Evolutionary conservation across 1,140 invertebrate genomes (phyloP).

Genomic region (Delia radicum): DNA sequence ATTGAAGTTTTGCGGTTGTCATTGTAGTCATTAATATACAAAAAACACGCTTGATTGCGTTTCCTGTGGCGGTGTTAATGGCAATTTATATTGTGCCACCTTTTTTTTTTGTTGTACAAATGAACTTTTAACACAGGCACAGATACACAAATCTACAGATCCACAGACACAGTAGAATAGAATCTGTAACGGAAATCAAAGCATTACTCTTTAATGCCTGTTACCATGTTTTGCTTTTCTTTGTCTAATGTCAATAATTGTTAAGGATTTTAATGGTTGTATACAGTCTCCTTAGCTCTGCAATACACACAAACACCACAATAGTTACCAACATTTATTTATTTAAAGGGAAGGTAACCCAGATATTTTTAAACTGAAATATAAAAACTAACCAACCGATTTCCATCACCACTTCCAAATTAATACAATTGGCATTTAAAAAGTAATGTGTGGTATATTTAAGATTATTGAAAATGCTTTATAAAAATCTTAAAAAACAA

Average conservation of each 20-base stretch:
- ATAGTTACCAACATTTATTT: too few relatives aligned
- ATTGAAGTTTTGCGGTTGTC: slow-evolving; percentile 23
- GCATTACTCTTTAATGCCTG: background rate
- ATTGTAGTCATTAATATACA: slow-evolving; percentile 19
- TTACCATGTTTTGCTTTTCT: background rate
- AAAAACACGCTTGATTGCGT: slow-evolving; percentile 23
- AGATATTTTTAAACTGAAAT: too few relatives aligned
- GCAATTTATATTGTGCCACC: background rate
- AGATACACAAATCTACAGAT: background rate
- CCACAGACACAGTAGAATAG: background rate
- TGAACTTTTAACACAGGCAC: background rate
- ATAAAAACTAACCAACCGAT: too few relatives aligned
- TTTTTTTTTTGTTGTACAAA: background rate
- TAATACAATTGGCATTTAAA: too few relatives aligned
- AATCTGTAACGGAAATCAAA: background rate
- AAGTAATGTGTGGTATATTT: too few relatives aligned
- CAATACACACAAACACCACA: too few relatives aligned
- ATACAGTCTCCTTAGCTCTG: background rate
- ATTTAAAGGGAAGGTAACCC: too few relatives aligned
- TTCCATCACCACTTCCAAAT: too few relatives aligned
- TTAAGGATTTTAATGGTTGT: background rate
- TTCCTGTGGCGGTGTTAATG: slow-evolving; percentile 21
- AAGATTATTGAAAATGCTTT: too few relatives aligned
- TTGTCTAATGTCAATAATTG: slow-evolving; percentile 9
- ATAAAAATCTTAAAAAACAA: too few relatives aligned